A percentile compares a stretch with the other conserved stretches of the same genome.
Evolutionary conservation across 2,888 invertebrate species (phyloP).

Genomic region (Polydrusus pterygomalis): DNA sequence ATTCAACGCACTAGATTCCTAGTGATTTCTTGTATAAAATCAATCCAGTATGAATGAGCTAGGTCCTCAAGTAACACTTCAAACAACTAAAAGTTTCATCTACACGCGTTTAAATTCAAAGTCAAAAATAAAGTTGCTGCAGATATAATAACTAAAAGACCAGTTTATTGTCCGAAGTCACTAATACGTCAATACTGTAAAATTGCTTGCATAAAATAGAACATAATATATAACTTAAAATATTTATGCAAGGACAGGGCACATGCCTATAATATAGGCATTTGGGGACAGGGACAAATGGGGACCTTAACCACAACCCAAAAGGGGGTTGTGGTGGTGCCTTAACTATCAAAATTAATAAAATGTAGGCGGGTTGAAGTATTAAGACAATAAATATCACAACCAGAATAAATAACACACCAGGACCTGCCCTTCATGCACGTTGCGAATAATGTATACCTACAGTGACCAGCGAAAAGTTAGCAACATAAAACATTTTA

Average conservation of each 20-base stretch:
- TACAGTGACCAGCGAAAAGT: too few species aligned
- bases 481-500: too few species aligned
- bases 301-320: not conserved
- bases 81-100: not conserved
- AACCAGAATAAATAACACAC: constrained; percentile 15
- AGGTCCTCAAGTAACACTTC: too few species aligned
- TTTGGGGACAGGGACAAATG: not conserved
- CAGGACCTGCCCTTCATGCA: not conserved
- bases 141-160: not conserved
- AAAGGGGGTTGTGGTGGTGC: too few species aligned
- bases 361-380: not conserved
- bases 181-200: constrained; percentile 19
- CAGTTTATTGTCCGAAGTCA: not conserved
- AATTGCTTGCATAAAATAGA: not conserved
- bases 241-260: not conserved
- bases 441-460: not conserved
- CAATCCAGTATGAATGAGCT: too few species aligned
- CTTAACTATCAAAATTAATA: too few species aligned
- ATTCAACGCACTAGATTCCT: too few species aligned
- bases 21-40: too few species aligned
- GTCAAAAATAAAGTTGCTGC: too few species aligned
- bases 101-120: too few species aligned
- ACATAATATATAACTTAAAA: not conserved
- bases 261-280: too few species aligned
- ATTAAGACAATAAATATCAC: constrained; percentile 24